Base-by-base conservation (phyloP, 2,888 invertebrate genomes). In the Aelia acuminata region DNA sequence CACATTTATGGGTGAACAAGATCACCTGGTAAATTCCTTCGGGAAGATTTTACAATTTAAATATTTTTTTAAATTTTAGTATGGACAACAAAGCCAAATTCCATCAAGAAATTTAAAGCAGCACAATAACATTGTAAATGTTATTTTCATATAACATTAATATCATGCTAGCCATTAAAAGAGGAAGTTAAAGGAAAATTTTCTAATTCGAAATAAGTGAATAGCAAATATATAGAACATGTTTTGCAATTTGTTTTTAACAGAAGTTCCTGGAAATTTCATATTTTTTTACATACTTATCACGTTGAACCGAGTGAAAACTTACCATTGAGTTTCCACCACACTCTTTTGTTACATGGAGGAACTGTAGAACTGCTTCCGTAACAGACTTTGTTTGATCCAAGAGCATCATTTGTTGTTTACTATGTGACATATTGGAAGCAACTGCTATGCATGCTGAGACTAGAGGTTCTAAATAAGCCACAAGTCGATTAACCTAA, bases 351-450 rank as follows among this genome's bases (percentile, higher is more conserved):
- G 97, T 95, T 0, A 96, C 95, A 90, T 96, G 95, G 85, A 98
- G 94, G 89, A 98, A 93, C 91, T 98, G 97, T 10, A 97, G 93
- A 4, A 97, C 95, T n/a, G 97, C 96, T 93, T 99, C 99, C 0
- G 97, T 95, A 87, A 99, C 98, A 0, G 99, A 98, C 92, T 99
- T 97, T 3, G 97, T 95, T 93, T 98, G 97, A 92, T 98, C 97
- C 89, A 99, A 93, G 88, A 99, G 93, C 84, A 95, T 94, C 92
- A 96, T 96, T 93, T 99, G 99, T 91, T 96, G 96, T 91, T 95
- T 95, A 0, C 97, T 96, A 92, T 98, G 98, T 11, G 96, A 95
- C 92, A 97, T 96, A 91, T 97, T 96, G 0, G 98, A 98, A 2
- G 97, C 96, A 3, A 96, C 96, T n/a, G 98, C 98, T 87, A 98